Evolutionary conservation across 2,797 vertebrate genomes (phyloP), one percentile per base, ranked within the genome.

Genomic region (Prunella strophiata): DNA sequence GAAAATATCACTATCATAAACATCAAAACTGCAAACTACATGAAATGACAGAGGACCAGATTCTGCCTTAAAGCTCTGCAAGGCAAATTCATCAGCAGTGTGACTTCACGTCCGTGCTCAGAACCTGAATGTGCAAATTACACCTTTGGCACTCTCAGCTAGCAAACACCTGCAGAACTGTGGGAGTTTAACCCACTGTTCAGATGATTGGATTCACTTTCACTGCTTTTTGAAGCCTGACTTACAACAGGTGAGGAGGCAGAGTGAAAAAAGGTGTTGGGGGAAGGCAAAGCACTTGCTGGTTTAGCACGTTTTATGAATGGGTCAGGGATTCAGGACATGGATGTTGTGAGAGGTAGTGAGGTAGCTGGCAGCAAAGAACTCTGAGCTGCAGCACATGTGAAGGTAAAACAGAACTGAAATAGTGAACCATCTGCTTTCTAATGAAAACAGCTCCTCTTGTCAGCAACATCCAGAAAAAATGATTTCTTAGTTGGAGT

Each of bases 381-480:
- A 84, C 78, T 88, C 78, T 58, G 92, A 94, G 91, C 79, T 92
- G 89, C 59, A 93, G 90, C 62, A 96, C 94, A 87, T 47, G 58
- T 36, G 86, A 96, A 96, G 97, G 96, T 97, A 96, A 92, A 96
- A 52, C 50, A 85, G 87, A 92, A 83, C 81, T 5, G 5, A 76
- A 93, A 94, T 17, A 63, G 84, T 22, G 87, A 97, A 88, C 94
- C 96, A 97, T 98, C 97, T 98, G 96, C 97, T 96, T 96, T 73
- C 96, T 97, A 97, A 98, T 96, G 97, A 95, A 97, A 94, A 91
- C 95, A 95, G 91, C 93, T 85, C 71, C 13, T 43, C 87, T 93
- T 98, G 98, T 98, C 98, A 97, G 94, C 89, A 58, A 14, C 62
- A 94, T 94, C 59, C 63, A 97, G 97, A 95, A 98, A 97, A 98